phyloP scores from a whole-genome alignment of 2,113 vertebrate genomes.

The Dasypus novemcinctus region DNA sequence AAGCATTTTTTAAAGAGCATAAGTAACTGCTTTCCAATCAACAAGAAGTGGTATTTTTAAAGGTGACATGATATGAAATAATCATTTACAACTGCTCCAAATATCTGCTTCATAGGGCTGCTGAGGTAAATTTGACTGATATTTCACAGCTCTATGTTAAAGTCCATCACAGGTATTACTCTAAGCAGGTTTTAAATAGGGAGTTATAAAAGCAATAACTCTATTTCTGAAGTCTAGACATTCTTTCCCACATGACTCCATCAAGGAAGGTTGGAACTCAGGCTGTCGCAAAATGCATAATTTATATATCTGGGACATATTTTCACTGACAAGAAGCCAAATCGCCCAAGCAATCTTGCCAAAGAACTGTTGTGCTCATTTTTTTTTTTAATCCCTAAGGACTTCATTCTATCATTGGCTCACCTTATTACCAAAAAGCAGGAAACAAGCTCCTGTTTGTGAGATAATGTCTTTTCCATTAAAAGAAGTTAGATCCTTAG shows the following conservation, averaged over 20 bases:
- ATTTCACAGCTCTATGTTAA: neutral
- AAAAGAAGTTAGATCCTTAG: neutral
- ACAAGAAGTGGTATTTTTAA: slow-evolving; percentile 2
- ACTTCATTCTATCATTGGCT: slow-evolving; percentile 54
- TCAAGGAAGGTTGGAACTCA: slow-evolving; percentile 69
- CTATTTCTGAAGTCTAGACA: slow-evolving; percentile 78
- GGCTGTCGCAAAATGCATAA: slow-evolving; percentile 72
- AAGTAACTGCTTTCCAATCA: neutral
- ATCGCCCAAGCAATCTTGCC: slow-evolving; percentile 74
- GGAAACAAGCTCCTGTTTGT: slow-evolving; percentile 65
- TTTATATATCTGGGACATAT: slow-evolving; percentile 79
- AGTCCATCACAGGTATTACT: slow-evolving; percentile 25
- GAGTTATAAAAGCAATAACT: slow-evolving; percentile 60
- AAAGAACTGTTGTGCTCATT: slow-evolving; percentile 75
- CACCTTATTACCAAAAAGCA: slow-evolving; percentile 56
- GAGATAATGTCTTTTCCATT: slow-evolving; percentile 58
- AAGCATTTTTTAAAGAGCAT: neutral
- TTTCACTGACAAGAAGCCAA: slow-evolving; percentile 81
- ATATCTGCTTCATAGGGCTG: neutral
- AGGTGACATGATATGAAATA: neutral
- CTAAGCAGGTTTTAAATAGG: slow-evolving; percentile 62
- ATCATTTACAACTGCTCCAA: neutral
- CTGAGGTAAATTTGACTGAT: neutral
- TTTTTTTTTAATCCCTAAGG: slow-evolving; percentile 59
- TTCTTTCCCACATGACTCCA: slow-evolving; percentile 76